A percentile compares a stretch with the other conserved stretches of the same genome.
Evolutionary conservation across 2,797 vertebrate genomes (phyloP).

Genomic region (Cryptoprocta ferox): DNA sequence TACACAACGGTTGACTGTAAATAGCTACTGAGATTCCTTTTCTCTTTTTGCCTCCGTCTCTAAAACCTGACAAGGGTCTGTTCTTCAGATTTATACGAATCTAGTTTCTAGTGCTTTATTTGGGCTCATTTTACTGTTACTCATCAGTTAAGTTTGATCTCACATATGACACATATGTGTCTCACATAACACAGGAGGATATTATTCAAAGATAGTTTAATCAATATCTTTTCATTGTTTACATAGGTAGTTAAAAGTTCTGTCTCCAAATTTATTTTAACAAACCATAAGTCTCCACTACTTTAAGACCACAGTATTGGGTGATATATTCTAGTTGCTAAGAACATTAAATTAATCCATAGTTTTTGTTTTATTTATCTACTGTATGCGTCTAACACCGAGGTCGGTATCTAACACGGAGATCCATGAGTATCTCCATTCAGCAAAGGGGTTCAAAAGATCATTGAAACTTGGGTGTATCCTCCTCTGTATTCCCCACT

Average conservation of each 20-base stretch:
- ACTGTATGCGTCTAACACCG: background rate
- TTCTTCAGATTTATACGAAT: background rate
- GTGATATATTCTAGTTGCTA: background rate
- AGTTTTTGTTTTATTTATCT: slow-evolving; percentile 15
- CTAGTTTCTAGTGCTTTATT: background rate
- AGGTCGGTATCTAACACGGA: background rate
- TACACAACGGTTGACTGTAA: no score
- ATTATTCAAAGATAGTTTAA: background rate
- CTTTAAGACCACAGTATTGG: background rate
- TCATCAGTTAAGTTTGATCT: slow-evolving; percentile 5
- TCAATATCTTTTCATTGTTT: background rate
- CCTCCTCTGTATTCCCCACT: background rate
- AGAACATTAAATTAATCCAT: background rate
- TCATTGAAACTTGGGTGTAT: background rate
- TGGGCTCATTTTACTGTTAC: background rate
- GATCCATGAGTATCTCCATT: background rate
- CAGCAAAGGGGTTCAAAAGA: background rate
- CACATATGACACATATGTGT: background rate
- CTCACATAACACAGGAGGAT: background rate
- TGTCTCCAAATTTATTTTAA: slow-evolving; percentile 41
- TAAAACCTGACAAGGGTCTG: background rate
- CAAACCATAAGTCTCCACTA: background rate
- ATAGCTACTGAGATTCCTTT: background rate
- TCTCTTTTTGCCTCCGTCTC: background rate
- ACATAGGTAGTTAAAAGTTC: background rate